These are phyloP conservation scores for Alca torda DNA, from an alignment of 2,797 vertebrate genomes.

Conservation along the genomic window DNA sequence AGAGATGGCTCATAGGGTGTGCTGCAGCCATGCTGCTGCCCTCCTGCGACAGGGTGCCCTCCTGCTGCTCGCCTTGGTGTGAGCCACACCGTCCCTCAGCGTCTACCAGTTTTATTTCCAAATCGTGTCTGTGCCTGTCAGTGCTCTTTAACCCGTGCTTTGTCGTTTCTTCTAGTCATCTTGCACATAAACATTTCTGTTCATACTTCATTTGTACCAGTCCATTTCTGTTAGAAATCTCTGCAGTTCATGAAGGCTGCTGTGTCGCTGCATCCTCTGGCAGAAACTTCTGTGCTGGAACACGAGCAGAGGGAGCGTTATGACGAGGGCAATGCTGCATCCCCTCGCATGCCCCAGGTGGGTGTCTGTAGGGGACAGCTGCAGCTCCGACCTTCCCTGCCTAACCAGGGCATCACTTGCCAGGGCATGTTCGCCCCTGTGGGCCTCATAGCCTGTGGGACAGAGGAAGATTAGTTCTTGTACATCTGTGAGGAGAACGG, in stretches of 20 bases:
- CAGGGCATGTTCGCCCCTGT: rapidly evolving
- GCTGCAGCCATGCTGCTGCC: background rate
- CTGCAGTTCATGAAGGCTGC: background rate
- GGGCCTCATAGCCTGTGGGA: background rate
- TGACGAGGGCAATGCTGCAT: background rate
- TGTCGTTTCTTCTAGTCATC: background rate
- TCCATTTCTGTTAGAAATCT: background rate
- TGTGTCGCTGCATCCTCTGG: background rate
- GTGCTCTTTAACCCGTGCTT: background rate
- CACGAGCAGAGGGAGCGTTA: rapidly evolving
- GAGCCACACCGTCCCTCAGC: background rate
- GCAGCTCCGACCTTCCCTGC: background rate
- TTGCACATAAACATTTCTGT: rapidly evolving
- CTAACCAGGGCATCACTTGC: too few relatives aligned
- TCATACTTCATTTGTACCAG: background rate
- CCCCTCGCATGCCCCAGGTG: rapidly evolving
- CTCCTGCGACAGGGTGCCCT: background rate
- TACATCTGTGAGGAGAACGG: background rate
- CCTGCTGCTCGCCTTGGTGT: background rate
- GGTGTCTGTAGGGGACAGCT: background rate
- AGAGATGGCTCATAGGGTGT: background rate
- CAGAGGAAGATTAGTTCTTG: background rate
- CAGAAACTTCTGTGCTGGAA: background rate
- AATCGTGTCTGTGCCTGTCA: background rate
- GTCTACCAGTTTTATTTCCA: background rate